Evolutionary conservation across 1,140 invertebrate species (phyloP).

Genomic region (Druon quercuslanigerum): DNA sequence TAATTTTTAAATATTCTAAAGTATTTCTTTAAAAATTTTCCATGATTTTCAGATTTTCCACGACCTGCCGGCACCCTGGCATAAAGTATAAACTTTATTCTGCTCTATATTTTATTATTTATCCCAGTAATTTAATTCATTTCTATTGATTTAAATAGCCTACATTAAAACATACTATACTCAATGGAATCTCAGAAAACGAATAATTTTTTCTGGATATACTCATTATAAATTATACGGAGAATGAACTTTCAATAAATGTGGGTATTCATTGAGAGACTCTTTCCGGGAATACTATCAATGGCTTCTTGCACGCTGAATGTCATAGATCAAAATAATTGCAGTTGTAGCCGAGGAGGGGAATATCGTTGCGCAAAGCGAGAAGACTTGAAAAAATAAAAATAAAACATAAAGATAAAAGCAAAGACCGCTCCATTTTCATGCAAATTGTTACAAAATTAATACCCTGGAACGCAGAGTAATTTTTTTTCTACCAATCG

Average conservation of each 20-base stretch:
- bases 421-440: neutral
- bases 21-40: too few relatives aligned
- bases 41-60: too few relatives aligned
- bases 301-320: constrained; percentile 7
- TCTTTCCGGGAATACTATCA: constrained; percentile 19
- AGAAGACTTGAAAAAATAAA: neutral
- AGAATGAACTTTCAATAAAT: neutral
- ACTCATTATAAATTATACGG: too few relatives aligned
- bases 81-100: too few relatives aligned
- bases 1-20: too few relatives aligned
- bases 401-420: neutral
- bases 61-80: too few relatives aligned
- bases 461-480: neutral
- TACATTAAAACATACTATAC: too few relatives aligned
- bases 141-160: too few relatives aligned
- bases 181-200: too few relatives aligned
- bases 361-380: neutral
- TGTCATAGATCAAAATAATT: constrained; percentile 19
- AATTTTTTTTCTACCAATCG: neutral
- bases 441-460: constrained; percentile 4
- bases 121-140: too few relatives aligned
- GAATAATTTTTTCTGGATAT: too few relatives aligned
- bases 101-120: too few relatives aligned
- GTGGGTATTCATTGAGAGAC: constrained; percentile 1
- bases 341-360: neutral